phyloP scores from a whole-genome alignment of 1,140 invertebrate species.

The Drosophila tropicalis region DNA sequence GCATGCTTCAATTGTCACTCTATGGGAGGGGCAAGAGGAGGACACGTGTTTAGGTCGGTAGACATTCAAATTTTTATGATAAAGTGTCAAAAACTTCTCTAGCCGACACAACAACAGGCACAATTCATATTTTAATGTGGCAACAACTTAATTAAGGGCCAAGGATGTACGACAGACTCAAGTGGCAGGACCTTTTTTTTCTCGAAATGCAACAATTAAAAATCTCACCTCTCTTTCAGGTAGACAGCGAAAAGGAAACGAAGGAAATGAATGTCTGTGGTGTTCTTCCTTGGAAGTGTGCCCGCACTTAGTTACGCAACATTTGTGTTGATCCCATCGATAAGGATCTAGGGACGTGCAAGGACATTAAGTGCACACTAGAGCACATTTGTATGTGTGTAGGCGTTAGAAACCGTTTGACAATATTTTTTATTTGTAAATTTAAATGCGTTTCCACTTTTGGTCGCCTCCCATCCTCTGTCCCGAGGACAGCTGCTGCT shows the following conservation, averaged over 20 bases:
- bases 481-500: constrained; percentile 41
- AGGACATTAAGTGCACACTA: constrained; percentile 3
- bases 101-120: constrained; percentile 34
- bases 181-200: constrained; percentile 21
- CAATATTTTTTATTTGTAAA: constrained; percentile 71
- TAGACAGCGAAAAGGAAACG: constrained; percentile 20
- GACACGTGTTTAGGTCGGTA: constrained; percentile 33
- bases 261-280: constrained; percentile 24
- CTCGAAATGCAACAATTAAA: constrained; percentile 56
- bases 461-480: constrained; percentile 5
- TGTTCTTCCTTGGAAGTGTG: constrained; percentile 8
- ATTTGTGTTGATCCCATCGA: constrained; percentile 57
- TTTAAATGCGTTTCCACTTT: constrained; percentile 63
- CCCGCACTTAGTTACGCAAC: constrained; percentile 76
- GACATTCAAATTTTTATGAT: constrained; percentile 52
- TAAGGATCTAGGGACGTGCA: constrained; percentile 42
- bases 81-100: constrained; percentile 68
- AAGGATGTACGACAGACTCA: constrained; percentile 24
- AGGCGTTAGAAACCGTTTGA: constrained; percentile 70
- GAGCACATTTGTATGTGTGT: constrained; percentile 9
- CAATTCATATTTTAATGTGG: constrained; percentile 28
- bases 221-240: constrained; percentile 60
- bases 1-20: constrained; percentile 58
- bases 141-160: constrained; percentile 67
- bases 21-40: not conserved